A percentile compares a stretch with the other conserved stretches of the same genome.
Conservation (phyloP, 2,113 vertebrate genomes). For the Burhinus bistriatus region DNA sequence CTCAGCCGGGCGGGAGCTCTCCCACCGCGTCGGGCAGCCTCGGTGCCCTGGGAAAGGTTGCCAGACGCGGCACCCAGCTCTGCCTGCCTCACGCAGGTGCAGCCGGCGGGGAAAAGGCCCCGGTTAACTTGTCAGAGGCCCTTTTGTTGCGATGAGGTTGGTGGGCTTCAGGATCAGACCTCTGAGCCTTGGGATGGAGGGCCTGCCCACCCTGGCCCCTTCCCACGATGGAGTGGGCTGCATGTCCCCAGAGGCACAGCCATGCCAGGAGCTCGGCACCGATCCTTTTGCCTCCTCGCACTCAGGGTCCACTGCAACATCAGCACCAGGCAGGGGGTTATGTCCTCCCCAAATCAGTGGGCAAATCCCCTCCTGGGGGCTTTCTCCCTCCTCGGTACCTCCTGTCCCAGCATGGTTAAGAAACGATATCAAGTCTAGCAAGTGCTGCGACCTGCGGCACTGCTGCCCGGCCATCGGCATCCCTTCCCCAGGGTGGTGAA, state of each 20-base stretch:
- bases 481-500: background rate
- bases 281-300: background rate
- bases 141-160: background rate
- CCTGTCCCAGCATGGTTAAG: rapidly evolving
- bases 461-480: rapidly evolving
- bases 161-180: background rate
- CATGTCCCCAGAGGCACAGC: background rate
- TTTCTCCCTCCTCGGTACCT: rapidly evolving
- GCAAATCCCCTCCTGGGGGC: background rate
- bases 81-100: background rate
- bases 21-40: background rate
- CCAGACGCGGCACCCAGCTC: rapidly evolving
- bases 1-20: background rate
- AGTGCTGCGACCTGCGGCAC: rapidly evolving
- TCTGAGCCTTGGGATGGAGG: background rate
- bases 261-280: rapidly evolving
- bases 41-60: background rate
- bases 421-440: background rate
- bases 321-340: background rate
- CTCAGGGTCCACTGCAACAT: no score
- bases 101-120: background rate
- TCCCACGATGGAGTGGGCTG: rapidly evolving
- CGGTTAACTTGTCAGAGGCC: rapidly evolving
- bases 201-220: background rate
- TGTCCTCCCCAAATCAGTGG: background rate